Conservation (phyloP, 2,113 vertebrate genomes). For the Notiomystis cincta region DNA sequence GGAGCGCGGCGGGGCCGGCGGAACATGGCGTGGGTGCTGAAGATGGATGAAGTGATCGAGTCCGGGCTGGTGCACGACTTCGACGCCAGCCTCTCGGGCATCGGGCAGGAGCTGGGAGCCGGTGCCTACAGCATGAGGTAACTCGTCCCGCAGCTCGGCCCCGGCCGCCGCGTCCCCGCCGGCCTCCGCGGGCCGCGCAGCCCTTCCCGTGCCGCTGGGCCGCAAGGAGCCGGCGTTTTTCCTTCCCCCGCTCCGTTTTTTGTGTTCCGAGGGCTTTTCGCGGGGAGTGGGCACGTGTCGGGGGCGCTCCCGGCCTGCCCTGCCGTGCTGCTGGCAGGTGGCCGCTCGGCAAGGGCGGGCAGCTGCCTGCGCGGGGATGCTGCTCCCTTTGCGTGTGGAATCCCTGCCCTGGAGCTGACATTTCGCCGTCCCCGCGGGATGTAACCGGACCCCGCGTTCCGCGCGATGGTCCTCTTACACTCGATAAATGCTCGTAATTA, state of each 20-base stretch:
- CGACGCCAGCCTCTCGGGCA: conserved; percentile 90
- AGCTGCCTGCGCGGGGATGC: not conserved
- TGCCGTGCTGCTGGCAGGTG: not conserved
- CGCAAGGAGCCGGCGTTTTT: not conserved
- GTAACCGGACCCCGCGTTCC: fast-evolving
- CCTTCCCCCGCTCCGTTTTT: fast-evolving
- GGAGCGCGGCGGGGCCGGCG: conserved; percentile 4
- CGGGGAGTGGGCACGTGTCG: not conserved
- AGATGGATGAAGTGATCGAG: conserved; percentile 95
- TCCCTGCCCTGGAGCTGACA: fast-evolving
- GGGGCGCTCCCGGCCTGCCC: not conserved
- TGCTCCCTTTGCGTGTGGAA: fast-evolving
- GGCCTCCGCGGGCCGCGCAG: not conserved
- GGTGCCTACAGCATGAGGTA: conserved; percentile 96
- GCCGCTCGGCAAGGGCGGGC: not conserved
- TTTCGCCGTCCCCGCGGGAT: fast-evolving
- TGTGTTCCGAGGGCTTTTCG: not conserved
- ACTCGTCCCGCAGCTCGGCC: not conserved
- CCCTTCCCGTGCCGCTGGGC: not conserved
- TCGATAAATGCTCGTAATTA: fast-evolving
- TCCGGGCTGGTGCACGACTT: conserved; percentile 93
- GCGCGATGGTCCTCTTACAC: fast-evolving
- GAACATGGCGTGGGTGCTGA: conserved; percentile 93
- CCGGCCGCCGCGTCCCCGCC: not conserved
- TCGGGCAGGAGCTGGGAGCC: conserved; percentile 91